Evolutionary conservation across 2,797 vertebrate species (phyloP), one percentile per base, ranked within the genome.

Genomic region (Enoplosus armatus): DNA sequence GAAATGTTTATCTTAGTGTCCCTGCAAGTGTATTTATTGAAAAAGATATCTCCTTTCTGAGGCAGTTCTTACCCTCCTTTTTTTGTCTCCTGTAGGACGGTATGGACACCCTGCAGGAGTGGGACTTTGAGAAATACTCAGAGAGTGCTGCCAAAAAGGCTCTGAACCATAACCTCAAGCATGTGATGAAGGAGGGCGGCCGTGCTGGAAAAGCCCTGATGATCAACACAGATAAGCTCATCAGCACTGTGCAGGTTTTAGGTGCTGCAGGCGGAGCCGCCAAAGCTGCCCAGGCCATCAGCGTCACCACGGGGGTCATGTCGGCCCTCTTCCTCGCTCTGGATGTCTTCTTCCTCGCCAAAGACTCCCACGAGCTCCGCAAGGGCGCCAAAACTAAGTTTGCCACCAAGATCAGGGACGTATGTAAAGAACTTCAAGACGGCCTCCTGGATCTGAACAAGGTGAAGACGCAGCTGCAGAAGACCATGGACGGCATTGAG

Each of bases 131-230:
- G 41, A 89, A 95, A 76, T 95, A 93, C 72, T 75, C 92, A 0
- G 76, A 95, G 60, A 95, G 93, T 18, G 92, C 94, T 0, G 85
- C 91, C 53, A 94, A 91, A 64, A 93, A 94, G 5, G 94, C 94
- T 11, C 54, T 96, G 69, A 95, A 94, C 87, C 95, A 92, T 73
- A 96, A 93, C 84, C 86, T 96, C 4, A 95, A 95, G 80, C 92
- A 95, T 0, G 95, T 96, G 64, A 80, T 96, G 91, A 95, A 94
- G 80, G 95, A 96, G 79, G 95, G 95, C 0, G 94, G 93, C 2
- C 91, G 94, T 0, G 94, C 94, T 0, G 95, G 95, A 0, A 96
- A 94, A 83, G 92, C 91, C 6, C 89, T 95, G 35, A 86, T 94
- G 83, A 87, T 95, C 77, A 95, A 95, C 89, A 92, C 94, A 0